Conservation (phyloP, 2,113 vertebrate genomes). For the Cryptomyrus ogoouensis region DNA sequence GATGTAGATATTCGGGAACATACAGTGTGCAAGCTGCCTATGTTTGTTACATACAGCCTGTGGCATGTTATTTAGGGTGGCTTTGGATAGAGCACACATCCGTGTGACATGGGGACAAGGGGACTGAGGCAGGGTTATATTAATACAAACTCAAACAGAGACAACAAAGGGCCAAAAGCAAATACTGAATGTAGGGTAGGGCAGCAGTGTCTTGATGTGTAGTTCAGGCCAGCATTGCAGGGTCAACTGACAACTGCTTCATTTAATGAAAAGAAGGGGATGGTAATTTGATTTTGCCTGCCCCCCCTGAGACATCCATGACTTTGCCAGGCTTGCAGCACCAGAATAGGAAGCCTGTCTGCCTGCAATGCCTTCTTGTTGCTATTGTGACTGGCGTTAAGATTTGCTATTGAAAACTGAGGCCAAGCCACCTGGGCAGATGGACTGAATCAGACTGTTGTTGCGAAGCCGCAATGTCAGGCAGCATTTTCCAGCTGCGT, state of each 20-base stretch:
- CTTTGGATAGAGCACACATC: background rate
- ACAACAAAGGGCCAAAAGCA: background rate
- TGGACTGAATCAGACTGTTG: background rate
- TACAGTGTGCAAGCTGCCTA: background rate
- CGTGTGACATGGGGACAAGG: background rate
- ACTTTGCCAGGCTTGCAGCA: background rate
- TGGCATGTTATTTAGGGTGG: background rate
- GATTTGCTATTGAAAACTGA: background rate
- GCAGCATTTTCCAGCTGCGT: background rate
- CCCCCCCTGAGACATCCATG: background rate
- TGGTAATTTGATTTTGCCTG: background rate
- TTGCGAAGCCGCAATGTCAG: background rate
- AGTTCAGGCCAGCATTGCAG: background rate
- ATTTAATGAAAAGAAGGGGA: background rate
- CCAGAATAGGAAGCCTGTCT: background rate
- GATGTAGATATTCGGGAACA: background rate
- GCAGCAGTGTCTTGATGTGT: background rate
- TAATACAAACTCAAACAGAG: background rate
- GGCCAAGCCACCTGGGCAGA: background rate
- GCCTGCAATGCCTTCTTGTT: background rate
- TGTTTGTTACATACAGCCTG: background rate
- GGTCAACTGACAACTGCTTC: background rate
- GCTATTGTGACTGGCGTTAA: background rate
- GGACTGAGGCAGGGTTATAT: background rate
- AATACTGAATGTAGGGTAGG: background rate